Percentiles rank a stretch among this genome's conserved stretches.
Conservation (phyloP, 1,140 invertebrate species). For the Philotrypesis tridentata region DNA sequence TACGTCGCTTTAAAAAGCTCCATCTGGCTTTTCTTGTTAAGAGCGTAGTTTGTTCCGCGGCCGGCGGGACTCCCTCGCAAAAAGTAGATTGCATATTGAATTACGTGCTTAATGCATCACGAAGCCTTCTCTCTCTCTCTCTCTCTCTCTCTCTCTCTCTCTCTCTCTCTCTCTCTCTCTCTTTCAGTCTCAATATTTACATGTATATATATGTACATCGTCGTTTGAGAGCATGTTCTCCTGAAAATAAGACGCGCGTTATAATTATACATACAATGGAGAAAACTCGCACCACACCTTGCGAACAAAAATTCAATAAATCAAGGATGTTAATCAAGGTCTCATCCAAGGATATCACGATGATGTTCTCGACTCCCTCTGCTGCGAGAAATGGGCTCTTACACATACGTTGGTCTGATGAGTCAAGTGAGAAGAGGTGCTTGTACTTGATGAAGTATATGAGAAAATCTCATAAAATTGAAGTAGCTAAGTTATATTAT, state of each 20-base stretch:
- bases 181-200: no score
- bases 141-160: no score
- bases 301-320: not conserved
- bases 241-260: no score
- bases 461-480: no score
- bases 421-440: no score
- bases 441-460: no score
- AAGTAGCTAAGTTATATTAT: no score
- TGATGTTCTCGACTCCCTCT: not conserved
- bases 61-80: not conserved
- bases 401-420: no score
- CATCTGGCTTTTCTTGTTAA: no score
- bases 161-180: no score
- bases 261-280: not conserved
- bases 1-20: not conserved
- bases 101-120: not conserved
- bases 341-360: not conserved
- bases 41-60: not conserved
- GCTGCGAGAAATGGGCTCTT: no score
- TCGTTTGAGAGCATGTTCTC: not conserved
- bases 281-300: not conserved
- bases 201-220: no score
- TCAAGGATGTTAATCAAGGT: slow-evolving; percentile 9
- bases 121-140: not conserved
- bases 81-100: not conserved